Evolutionary conservation across 2,113 vertebrate genomes (phyloP).

Genomic region (Spermophilus dauricus): DNA sequence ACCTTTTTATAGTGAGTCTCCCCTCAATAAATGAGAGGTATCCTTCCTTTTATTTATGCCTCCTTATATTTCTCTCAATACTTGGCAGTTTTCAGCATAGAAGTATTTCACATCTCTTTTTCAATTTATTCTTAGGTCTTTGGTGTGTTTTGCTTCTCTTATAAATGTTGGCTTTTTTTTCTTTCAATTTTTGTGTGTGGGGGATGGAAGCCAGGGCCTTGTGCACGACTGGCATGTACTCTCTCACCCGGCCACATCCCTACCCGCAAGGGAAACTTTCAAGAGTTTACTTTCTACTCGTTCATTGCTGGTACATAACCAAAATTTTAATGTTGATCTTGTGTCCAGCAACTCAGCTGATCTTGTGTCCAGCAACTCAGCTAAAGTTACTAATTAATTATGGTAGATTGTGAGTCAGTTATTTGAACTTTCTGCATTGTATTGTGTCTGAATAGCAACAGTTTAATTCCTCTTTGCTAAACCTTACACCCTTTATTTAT

Average conservation of each 20-base stretch:
- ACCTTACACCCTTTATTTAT: too few relatives aligned
- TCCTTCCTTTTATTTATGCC: too few relatives aligned
- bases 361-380: background rate
- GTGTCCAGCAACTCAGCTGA: background rate
- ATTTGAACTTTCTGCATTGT: background rate
- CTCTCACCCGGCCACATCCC: background rate
- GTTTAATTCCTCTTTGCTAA: too few relatives aligned
- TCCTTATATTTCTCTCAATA: background rate
- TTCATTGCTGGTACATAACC: background rate
- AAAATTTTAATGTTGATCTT: background rate
- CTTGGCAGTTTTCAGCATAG: background rate
- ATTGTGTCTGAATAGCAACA: too few relatives aligned
- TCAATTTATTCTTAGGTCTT: background rate
- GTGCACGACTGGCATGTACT: background rate
- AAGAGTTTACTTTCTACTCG: background rate
- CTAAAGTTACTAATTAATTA: background rate
- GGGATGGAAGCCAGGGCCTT: background rate
- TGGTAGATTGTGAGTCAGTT: background rate
- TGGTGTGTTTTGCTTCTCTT: background rate
- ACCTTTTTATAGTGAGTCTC: background rate
- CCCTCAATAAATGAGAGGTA: background rate
- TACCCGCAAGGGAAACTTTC: background rate
- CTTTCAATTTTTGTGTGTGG: too few relatives aligned
- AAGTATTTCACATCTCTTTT: background rate
- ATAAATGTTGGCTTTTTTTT: background rate